These are phyloP conservation scores for Mycteria americana DNA, from an alignment of 2,797 vertebrate species.

Conservation along the genomic window DNA sequence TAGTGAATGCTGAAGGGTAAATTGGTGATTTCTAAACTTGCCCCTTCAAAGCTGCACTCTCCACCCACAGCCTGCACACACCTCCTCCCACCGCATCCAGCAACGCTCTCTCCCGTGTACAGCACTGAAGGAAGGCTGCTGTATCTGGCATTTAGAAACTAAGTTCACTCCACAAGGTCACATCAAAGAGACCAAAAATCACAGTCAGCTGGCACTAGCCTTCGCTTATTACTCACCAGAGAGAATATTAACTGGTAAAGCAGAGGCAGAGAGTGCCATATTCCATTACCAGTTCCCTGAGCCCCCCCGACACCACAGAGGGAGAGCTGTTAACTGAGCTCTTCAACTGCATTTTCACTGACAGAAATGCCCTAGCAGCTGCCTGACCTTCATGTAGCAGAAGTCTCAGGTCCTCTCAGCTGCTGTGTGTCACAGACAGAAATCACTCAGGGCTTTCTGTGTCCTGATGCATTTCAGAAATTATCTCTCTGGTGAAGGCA, in stretches of 20 bases:
- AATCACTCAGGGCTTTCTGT: neutral
- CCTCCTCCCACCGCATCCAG: neutral
- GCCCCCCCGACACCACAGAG: neutral
- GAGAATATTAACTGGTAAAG: neutral
- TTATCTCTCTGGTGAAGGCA: neutral
- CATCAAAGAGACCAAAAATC: neutral
- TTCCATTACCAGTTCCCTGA: neutral
- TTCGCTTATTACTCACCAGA: neutral
- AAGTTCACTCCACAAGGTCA: neutral
- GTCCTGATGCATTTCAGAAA: neutral
- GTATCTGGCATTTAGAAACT: neutral
- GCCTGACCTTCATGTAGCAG: neutral
- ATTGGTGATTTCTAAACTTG: neutral
- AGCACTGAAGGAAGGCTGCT: neutral
- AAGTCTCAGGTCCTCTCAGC: neutral
- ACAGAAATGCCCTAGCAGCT: neutral
- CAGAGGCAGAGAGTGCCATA: neutral
- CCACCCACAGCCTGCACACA: neutral
- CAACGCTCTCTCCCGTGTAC: neutral
- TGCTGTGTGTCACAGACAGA: neutral
- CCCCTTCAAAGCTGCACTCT: neutral
- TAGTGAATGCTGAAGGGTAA: neutral
- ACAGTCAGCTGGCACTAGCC: neutral
- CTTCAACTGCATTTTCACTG: neutral
- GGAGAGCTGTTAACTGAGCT: constrained; percentile 2